Percentiles rank a stretch among this genome's conserved stretches.
phyloP scores from a whole-genome alignment of 2,113 vertebrate genomes.

The Chauna torquata region DNA sequence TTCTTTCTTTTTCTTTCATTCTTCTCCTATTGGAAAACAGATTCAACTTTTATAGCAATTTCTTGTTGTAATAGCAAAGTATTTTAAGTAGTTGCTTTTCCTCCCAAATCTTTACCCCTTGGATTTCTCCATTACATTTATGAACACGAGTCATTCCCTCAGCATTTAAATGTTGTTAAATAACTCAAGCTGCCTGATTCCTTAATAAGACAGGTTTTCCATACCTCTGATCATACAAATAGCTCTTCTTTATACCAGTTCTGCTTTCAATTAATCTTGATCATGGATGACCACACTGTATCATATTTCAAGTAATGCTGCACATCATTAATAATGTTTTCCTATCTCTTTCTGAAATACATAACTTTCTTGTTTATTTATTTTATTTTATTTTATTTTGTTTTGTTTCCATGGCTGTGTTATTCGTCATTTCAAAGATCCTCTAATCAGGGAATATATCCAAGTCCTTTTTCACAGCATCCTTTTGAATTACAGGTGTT shows the following conservation, averaged over 20 bases:
- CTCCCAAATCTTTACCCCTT: background rate
- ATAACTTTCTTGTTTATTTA: background rate
- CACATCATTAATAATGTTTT: background rate
- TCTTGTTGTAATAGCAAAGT: background rate
- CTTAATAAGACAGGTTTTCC: background rate
- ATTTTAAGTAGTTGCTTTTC: background rate
- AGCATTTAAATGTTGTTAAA: background rate
- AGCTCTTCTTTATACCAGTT: background rate
- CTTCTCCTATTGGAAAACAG: background rate
- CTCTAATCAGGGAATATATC: background rate
- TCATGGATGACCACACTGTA: background rate
- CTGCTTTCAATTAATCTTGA: background rate
- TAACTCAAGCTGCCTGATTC: background rate
- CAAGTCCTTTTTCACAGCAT: rapidly evolving
- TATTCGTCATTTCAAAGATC: background rate
- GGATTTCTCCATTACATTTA: background rate
- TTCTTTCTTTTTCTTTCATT: background rate
- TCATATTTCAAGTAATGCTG: background rate
- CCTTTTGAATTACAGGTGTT: background rate
- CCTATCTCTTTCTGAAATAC: background rate
- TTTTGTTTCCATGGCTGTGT: background rate
- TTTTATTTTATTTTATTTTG: background rate
- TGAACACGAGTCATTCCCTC: background rate
- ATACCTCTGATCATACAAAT: background rate
- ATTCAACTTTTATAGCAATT: background rate